phyloP scores from a whole-genome alignment of 2,888 invertebrate species.

The Dasysyrphus tricinctus region DNA sequence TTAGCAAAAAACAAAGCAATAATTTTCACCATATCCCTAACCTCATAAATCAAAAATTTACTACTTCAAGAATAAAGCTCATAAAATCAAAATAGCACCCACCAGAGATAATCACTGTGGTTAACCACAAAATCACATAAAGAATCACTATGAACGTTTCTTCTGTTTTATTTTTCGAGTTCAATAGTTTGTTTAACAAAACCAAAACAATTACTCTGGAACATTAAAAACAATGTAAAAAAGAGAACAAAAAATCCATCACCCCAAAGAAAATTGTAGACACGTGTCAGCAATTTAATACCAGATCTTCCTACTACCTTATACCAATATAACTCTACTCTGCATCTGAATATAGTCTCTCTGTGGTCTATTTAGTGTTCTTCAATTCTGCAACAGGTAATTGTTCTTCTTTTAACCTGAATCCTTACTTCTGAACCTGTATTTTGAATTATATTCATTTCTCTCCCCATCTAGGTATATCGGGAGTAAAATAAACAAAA shows the following conservation, averaged over 20 bases:
- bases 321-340: constrained; percentile 17
- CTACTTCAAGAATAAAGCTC: neutral
- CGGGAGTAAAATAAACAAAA: constrained; percentile 50
- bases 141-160: constrained; percentile 4
- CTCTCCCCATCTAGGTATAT: neutral
- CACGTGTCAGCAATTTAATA: constrained; percentile 74
- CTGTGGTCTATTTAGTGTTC: constrained; percentile 53
- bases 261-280: constrained; percentile 59
- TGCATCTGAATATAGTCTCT: constrained; percentile 22
- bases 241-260: constrained; percentile 53
- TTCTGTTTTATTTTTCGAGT: neutral
- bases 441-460: constrained; percentile 6
- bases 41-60: constrained; percentile 45
- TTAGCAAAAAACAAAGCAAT: neutral
- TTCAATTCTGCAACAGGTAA: constrained; percentile 7
- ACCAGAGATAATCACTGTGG: constrained; percentile 52
- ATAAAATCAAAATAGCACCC: constrained; percentile 40
- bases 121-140: constrained; percentile 69
- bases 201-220: constrained; percentile 58
- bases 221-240: constrained; percentile 3
- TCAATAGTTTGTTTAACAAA: constrained; percentile 61
- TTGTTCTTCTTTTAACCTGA: constrained; percentile 26
- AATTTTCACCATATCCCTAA: neutral
- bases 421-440: constrained; percentile 46
- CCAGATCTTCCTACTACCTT: constrained; percentile 36